Percentiles rank a stretch among this genome's conserved stretches.
phyloP scores from a whole-genome alignment of 2,113 vertebrate genomes.

The Suricata suricatta region DNA sequence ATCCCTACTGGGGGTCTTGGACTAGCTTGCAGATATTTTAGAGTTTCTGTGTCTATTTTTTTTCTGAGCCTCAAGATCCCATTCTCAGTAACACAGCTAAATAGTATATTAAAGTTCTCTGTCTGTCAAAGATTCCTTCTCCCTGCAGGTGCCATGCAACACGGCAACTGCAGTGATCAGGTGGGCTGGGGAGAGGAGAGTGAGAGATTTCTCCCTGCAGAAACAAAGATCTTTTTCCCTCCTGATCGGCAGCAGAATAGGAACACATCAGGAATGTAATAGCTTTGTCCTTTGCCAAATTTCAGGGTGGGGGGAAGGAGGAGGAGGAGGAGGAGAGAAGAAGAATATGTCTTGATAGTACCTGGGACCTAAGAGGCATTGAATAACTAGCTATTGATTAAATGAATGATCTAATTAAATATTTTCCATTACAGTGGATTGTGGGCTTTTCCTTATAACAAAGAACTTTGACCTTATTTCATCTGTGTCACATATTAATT shows the following conservation, averaged over 20 bases:
- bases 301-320: not conserved
- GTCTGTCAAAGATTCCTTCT: not conserved
- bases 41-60: not conserved
- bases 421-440: conserved; percentile 48
- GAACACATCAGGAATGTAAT: not conserved
- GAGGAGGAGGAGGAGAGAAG: not conserved
- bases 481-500: conserved; percentile 45
- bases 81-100: not conserved
- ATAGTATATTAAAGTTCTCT: not conserved
- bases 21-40: conserved; percentile 16
- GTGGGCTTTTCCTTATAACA: conserved; percentile 3
- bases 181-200: not conserved
- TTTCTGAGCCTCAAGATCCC: not conserved
- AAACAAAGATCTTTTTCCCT: not conserved
- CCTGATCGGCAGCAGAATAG: not conserved
- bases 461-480: conserved; percentile 60
- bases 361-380: not conserved
- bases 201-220: not conserved
- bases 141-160: not conserved
- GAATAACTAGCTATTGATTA: conserved; percentile 4
- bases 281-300: not conserved
- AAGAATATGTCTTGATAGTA: not conserved
- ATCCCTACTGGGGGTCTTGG: not conserved
- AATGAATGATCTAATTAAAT: conserved; percentile 52
- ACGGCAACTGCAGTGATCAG: not conserved